These are phyloP conservation scores for Pheosia tremula DNA, from an alignment of 2,888 invertebrate genomes.

Conservation along the genomic window DNA sequence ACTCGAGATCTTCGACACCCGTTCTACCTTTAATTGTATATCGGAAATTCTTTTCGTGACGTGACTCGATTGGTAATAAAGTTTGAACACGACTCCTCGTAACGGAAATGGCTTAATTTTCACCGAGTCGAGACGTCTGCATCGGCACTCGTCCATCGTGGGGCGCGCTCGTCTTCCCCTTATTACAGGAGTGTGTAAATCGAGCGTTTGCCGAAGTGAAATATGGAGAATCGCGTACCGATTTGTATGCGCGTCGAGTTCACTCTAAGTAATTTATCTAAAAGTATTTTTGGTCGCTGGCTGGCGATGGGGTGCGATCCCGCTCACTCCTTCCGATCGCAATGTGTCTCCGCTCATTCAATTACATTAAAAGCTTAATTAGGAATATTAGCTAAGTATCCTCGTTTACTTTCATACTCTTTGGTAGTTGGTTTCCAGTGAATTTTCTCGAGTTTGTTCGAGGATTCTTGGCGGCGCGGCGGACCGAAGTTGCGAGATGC, in stretches of 20 bases:
- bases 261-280: constrained; percentile 77
- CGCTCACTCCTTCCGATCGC: constrained; percentile 60
- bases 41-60: constrained; percentile 75
- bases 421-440: constrained; percentile 70
- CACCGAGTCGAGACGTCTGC: constrained; percentile 53
- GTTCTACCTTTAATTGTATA: constrained; percentile 75
- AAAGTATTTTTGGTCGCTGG: constrained; percentile 74
- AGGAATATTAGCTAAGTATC: constrained; percentile 79
- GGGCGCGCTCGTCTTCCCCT: constrained; percentile 44
- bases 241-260: constrained; percentile 78
- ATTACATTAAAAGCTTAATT: constrained; percentile 84
- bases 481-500: constrained; percentile 75
- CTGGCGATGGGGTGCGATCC: constrained; percentile 58
- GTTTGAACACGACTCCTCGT: constrained; percentile 58
- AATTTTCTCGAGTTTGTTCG: constrained; percentile 76
- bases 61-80: constrained; percentile 75
- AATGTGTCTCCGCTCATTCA: constrained; percentile 78
- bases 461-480: constrained; percentile 65
- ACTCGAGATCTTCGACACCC: constrained; percentile 64
- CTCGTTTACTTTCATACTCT: constrained; percentile 74
- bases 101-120: constrained; percentile 77
- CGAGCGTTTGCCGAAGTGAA: constrained; percentile 70
- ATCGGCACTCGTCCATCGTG: constrained; percentile 53
- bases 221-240: constrained; percentile 72
- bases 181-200: constrained; percentile 72